phyloP scores from a whole-genome alignment of 2,888 invertebrate species.

The Eulithis prunata region DNA sequence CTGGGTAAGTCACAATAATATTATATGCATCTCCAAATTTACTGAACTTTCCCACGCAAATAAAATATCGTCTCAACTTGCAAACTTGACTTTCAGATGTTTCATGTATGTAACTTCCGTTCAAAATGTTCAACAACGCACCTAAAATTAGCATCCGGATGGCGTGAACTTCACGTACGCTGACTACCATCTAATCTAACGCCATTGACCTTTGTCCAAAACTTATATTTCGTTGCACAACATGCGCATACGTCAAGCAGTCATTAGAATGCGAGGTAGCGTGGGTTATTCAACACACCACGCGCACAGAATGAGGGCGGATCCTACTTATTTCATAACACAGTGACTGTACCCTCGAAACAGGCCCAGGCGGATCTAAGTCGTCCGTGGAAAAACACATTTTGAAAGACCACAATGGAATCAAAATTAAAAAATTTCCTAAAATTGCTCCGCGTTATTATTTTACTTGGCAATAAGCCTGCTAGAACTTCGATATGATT shows the following conservation, averaged over 20 bases:
- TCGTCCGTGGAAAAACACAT: conserved; percentile 9
- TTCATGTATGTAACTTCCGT: too few relatives aligned
- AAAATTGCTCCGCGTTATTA: background rate
- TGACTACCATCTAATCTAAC: conserved; percentile 30
- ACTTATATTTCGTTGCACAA: conserved; percentile 59
- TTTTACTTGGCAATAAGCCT: too few relatives aligned
- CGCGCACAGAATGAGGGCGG: conserved; percentile 64
- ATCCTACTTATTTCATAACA: conserved; percentile 68
- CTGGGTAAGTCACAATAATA: too few relatives aligned
- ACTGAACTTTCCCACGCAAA: too few relatives aligned
- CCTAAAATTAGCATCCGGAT: background rate
- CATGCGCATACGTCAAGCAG: conserved; percentile 51
- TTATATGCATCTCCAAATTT: too few relatives aligned
- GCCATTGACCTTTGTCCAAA: conserved; percentile 65
- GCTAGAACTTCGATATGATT: too few relatives aligned
- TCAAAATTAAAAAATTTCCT: background rate
- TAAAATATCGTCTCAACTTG: too few relatives aligned
- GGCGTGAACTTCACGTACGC: conserved; percentile 9
- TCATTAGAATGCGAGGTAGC: conserved; percentile 59
- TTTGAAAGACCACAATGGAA: conserved; percentile 1
- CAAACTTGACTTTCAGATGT: too few relatives aligned
- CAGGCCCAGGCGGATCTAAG: conserved; percentile 25
- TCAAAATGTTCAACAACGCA: too few relatives aligned
- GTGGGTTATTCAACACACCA: conserved; percentile 60
- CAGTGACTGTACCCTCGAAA: conserved; percentile 26